Conservation (phyloP, 2,113 vertebrate genomes). For the Dipodomys merriami region DNA sequence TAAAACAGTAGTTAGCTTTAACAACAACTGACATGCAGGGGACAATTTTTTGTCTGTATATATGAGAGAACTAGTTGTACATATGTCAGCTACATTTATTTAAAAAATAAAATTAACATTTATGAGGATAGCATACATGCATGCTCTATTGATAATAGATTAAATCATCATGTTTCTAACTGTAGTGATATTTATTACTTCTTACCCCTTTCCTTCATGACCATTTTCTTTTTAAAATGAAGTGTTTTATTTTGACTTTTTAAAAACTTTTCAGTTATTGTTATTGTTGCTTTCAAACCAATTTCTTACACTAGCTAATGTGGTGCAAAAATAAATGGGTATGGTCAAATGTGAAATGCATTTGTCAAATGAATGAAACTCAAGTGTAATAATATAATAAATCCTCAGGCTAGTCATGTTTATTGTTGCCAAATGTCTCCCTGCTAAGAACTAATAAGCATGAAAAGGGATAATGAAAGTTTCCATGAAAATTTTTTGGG, state of each 20-base stretch:
- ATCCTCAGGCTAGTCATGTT: conserved; percentile 74
- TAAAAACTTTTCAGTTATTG: background rate
- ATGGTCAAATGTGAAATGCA: conserved; percentile 75
- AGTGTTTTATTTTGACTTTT: background rate
- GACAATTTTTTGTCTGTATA: conserved; percentile 50
- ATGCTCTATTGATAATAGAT: conserved; percentile 65
- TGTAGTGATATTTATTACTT: conserved; percentile 5
- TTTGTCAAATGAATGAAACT: conserved; percentile 74
- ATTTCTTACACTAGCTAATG: conserved; percentile 73
- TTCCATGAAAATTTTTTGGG: conserved; percentile 78
- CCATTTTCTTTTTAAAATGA: conserved; percentile 54
- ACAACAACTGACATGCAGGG: conserved; percentile 39
- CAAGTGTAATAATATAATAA: conserved; percentile 76
- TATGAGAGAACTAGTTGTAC: conserved; percentile 19
- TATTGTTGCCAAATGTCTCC: conserved; percentile 80
- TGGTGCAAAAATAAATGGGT: conserved; percentile 71
- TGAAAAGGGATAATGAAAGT: conserved; percentile 78
- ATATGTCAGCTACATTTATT: conserved; percentile 58
- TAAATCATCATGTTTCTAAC: conserved; percentile 58
- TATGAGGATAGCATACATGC: conserved; percentile 47
- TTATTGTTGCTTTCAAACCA: conserved; percentile 66
- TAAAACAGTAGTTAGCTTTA: conserved; percentile 62
- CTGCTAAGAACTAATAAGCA: conserved; percentile 78
- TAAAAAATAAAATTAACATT: background rate
- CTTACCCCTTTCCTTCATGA: background rate